Evolutionary conservation across 2,797 vertebrate species (phyloP), one percentile per base, ranked within the genome.

Genomic region (Antennarius maculatus): DNA sequence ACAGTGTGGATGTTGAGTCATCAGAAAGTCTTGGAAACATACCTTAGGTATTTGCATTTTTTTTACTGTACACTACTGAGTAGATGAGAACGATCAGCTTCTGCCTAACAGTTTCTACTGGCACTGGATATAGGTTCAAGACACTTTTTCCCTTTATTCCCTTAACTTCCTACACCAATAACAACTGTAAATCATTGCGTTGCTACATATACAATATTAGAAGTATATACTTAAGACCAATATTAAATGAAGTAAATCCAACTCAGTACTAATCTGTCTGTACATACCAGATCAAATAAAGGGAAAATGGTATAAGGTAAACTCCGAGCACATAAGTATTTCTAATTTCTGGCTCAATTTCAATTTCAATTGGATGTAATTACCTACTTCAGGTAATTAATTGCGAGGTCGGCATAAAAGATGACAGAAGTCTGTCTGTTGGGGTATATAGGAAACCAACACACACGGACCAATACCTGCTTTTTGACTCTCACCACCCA

Each of bases 21-120:
- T 78, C 79, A 85, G 82, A 62, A 68, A 80, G 67, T 84, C 86
- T 62, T 88, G 91, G 80, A 91, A 92, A 92, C 92, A 88, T 89
- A 89, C 88, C 88, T 87, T 90, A 89, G 76, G 86, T 76, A 71
- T 89, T 86, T 91, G 85, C 80, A 84, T 84, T 80, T 84, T 76
- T 42, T 42, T 46, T 6, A 82, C 79, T 85, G 74, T 86, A 82
- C 73, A 87, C 78, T 74, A 74, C 75, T 66, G 74, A 79, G 84
- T 29, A 70, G 37, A 76, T 65, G 78, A 71, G 76, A 76, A 74
- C 23, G 29, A 79, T 66, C 6, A 28, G 55, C 34, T 77, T 69
- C 67, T 73, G 71, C 60, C 60, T 79, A 71, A 65, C 75, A 31
- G 66, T 56, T 42, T 75, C 62, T 54, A 78, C 79, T 62, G 48